These are phyloP conservation scores for Salvator merianae DNA, from an alignment of 2,113 vertebrate species.

Conservation along the genomic window DNA sequence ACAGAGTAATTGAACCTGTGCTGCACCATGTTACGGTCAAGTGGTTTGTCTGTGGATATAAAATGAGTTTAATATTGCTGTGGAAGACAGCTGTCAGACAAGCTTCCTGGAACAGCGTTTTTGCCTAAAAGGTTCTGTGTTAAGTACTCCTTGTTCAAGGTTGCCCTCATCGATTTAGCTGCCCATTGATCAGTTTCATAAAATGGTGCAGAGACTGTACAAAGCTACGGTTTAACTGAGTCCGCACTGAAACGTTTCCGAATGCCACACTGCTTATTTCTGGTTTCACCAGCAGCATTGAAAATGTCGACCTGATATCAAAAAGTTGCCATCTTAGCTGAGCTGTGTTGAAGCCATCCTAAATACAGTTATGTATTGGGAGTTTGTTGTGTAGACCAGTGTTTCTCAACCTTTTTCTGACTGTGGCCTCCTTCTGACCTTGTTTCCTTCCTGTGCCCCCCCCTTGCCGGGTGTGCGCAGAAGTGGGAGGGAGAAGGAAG, in stretches of 20 bases:
- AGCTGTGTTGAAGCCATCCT: conserved; percentile 4
- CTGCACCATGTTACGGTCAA: conserved; percentile 16
- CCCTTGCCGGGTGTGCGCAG: no score
- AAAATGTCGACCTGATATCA: background rate
- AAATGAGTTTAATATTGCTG: background rate
- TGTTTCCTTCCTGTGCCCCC: no score
- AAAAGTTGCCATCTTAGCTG: fast-evolving
- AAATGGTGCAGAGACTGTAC: conserved; percentile 16
- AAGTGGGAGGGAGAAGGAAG: no score
- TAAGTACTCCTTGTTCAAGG: conserved; percentile 38
- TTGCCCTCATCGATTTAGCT: background rate
- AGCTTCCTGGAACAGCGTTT: background rate
- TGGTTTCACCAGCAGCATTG: conserved; percentile 10
- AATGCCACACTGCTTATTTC: background rate
- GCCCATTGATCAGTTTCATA: background rate
- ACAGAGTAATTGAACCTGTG: background rate
- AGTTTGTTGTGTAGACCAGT: background rate
- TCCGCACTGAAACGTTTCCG: background rate
- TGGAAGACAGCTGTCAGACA: fast-evolving
- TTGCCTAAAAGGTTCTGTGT: fast-evolving
- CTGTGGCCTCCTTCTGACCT: no score
- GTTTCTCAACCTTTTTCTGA: no score
- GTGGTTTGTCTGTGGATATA: background rate
- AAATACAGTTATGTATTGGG: conserved; percentile 13
- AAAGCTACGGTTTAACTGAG: conserved; percentile 1